Evolutionary conservation across 2,888 invertebrate genomes (phyloP).

Genomic region (Heteropelma amictum): DNA sequence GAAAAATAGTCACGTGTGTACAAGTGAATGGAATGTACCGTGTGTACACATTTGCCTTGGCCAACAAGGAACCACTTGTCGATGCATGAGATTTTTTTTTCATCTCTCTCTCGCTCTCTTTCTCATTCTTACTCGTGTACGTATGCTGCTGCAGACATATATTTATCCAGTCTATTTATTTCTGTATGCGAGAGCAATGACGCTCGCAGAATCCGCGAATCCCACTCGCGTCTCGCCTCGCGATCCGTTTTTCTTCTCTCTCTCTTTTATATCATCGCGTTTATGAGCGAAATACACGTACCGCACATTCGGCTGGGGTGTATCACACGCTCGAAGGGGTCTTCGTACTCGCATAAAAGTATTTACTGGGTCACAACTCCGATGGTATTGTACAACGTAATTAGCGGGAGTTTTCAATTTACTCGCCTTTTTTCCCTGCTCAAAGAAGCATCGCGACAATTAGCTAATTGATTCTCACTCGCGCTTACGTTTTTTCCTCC

Average conservation of each 20-base stretch:
- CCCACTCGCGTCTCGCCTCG: slow-evolving; percentile 21
- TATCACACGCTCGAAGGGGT: too few species aligned
- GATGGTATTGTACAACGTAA: slow-evolving; percentile 23
- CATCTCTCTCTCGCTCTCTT: slow-evolving; percentile 10
- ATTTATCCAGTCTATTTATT: slow-evolving; percentile 15
- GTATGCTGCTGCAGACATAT: neutral
- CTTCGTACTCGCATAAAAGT: too few species aligned
- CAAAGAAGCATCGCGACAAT: slow-evolving; percentile 25
- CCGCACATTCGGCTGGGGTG: too few species aligned
- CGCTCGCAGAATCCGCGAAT: slow-evolving; percentile 4
- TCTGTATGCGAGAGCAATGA: neutral
- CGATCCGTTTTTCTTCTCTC: slow-evolving; percentile 9
- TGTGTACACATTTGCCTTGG: slow-evolving; percentile 36
- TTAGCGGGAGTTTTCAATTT: slow-evolving; percentile 17
- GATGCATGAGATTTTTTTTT: slow-evolving; percentile 45
- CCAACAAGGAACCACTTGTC: slow-evolving; percentile 55
- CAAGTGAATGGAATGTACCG: slow-evolving; percentile 42
- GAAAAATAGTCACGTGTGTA: neutral
- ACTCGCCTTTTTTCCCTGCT: neutral
- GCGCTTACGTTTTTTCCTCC: slow-evolving; percentile 13
- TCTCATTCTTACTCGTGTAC: neutral
- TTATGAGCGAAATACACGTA: neutral
- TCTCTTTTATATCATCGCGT: slow-evolving; percentile 7
- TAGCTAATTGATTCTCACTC: slow-evolving; percentile 44
- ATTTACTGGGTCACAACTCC: slow-evolving; percentile 35